These are phyloP conservation scores for Nephrocerus scutellatus DNA, from an alignment of 2,888 invertebrate genomes.

Conservation along the genomic window DNA sequence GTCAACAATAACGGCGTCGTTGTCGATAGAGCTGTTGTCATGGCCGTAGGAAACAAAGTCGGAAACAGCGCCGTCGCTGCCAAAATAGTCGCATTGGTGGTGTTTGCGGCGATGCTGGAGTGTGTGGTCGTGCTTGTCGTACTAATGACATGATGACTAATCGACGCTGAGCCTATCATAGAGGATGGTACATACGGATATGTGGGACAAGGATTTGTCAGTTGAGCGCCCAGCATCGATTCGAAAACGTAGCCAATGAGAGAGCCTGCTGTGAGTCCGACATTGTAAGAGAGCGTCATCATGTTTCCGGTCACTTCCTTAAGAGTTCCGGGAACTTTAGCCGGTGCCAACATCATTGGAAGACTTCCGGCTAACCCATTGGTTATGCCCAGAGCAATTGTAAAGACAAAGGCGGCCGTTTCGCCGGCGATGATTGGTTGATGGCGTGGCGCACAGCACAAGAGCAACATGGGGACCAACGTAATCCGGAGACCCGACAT, in stretches of 20 bases:
- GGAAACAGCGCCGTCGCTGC: conserved; percentile 18
- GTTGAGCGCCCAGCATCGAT: conserved; percentile 54
- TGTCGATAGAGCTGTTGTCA: conserved; percentile 27
- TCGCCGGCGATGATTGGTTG: conserved; percentile 66
- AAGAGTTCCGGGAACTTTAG: conserved; percentile 75
- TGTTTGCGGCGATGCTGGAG: conserved; percentile 20
- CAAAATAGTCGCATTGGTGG: conserved; percentile 22
- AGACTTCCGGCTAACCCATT: conserved; percentile 86
- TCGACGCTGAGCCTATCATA: conserved; percentile 29
- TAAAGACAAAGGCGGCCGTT: conserved; percentile 60
- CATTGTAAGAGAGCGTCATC: conserved; percentile 87
- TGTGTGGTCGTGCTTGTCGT: conserved; percentile 17
- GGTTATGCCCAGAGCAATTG: conserved; percentile 66
- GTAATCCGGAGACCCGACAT: conserved; percentile 66
- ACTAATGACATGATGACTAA: conserved; percentile 26
- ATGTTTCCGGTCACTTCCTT: conserved; percentile 89
- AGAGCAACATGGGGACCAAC: conserved; percentile 71
- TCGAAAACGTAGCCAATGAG: conserved; percentile 75
- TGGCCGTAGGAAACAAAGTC: conserved; percentile 35
- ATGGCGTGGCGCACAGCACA: conserved; percentile 73
- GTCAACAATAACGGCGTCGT: conserved; percentile 27
- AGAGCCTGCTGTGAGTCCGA: conserved; percentile 78
- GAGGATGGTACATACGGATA: conserved; percentile 38
- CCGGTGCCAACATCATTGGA: conserved; percentile 87
- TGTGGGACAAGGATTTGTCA: conserved; percentile 48